Conservation (phyloP, 2,113 vertebrate species). For the Nothoprocta pentlandii region DNA sequence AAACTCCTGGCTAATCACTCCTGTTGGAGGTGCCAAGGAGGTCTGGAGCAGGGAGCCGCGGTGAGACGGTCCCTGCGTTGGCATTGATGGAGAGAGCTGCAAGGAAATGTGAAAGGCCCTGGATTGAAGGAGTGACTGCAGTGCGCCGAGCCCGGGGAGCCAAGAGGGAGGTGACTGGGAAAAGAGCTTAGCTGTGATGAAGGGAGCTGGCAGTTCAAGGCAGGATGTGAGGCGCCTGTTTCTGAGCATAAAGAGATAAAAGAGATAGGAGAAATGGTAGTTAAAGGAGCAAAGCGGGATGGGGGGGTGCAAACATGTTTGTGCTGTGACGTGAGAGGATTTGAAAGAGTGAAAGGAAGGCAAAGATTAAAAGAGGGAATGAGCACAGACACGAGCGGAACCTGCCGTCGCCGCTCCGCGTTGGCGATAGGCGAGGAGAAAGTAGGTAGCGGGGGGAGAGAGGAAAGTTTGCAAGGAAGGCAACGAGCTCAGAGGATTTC, state of each 20-base stretch:
- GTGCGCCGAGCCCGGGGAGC: not conserved
- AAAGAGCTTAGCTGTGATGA: not conserved
- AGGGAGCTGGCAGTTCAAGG: conserved; percentile 35
- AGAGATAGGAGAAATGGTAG: not conserved
- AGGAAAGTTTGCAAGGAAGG: not conserved
- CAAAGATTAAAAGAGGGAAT: conserved; percentile 11
- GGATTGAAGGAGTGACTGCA: not conserved
- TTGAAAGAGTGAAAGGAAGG: not conserved
- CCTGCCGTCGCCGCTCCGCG: not conserved
- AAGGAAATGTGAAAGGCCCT: not conserved
- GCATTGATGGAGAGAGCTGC: not conserved
- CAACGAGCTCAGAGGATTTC: not conserved
- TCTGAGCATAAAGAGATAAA: not conserved
- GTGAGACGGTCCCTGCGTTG: not conserved
- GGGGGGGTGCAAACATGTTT: not conserved
- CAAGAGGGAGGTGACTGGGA: not conserved
- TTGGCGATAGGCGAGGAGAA: not conserved
- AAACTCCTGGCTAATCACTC: not conserved
- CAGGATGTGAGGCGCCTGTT: not conserved
- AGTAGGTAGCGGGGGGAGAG: conserved; percentile 2
- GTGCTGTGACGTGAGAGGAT: not conserved
- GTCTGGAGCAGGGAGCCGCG: not conserved
- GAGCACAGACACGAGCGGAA: not conserved
- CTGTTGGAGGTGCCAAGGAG: not conserved
- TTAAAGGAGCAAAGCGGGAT: not conserved